Evolutionary conservation across 2,888 invertebrate species (phyloP), one percentile per base, ranked within the genome.

Genomic region (Spilarctia lutea): DNA sequence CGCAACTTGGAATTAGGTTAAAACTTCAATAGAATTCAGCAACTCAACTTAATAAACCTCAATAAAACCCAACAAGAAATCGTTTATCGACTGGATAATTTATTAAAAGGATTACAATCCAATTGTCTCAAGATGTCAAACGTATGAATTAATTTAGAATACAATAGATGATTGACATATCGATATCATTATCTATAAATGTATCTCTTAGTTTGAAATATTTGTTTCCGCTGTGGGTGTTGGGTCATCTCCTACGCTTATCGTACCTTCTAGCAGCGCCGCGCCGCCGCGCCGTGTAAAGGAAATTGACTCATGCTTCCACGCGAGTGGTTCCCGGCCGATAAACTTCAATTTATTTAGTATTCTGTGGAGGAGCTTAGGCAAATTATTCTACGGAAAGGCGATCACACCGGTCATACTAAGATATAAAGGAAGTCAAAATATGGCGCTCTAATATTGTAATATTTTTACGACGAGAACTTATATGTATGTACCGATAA

Each of bases 141-240:
- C 87, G 79, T 65, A 84, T 80, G 84, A 87, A 91, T 91, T 88
- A 89, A 89, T 89, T 89, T 86, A 76, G 79, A 86, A 83, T 82
- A 93, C 91, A 92, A 93, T 91, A 83, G 87, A 87, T 91, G 92
- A 93, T 92, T 92, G 92, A 91, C 91, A 81, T 92, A 91, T 93
- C 90, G 86, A 81, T 84, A 86, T 86, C 79, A 79, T 81, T 85
- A 92, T 91, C 92, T 87, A 76, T 84, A 83, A 79, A 74, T 77
- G 74, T 80, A 80, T 82, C 81, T 78, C 74, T 80, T 79, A 78
- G 75, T 73, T 75, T 71, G 52, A 69, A 73, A 79, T 80, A 78
- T 79, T 73, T 75, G 74, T 73, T 75, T 4, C 30, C 39, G 69
- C 75, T 77, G 90, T 90, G 89, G 90, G 91, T 89, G 90, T 90